Base-by-base conservation (phyloP, 2,797 vertebrate genomes). In the Chloroceryle amazona region DNA sequence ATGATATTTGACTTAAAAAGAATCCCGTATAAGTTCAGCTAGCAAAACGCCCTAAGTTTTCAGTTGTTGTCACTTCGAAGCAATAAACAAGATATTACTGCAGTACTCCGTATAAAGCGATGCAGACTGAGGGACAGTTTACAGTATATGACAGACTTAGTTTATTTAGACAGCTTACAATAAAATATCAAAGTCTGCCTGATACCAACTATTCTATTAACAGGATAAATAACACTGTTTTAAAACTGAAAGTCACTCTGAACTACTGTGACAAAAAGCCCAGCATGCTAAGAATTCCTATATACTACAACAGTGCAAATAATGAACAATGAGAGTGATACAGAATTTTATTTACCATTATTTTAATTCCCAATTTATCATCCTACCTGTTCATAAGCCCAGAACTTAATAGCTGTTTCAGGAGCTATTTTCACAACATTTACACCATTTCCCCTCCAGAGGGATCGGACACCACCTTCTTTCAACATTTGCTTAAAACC, bases 391-490 rank as follows among this genome's bases (percentile, higher is more conserved):
- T 99, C 99, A 90, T 99, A 99, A 10, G 99, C 99, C 98, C 98
- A 99, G 94, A 99, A 99, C 86, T 99, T 99, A 96, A 99, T 99
- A 82, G 99, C 99, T 3, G 99, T 99, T 98, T 99, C 99, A 0
- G 99, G 99, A 65, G 99, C 99, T 13, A 99, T 99, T 98, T 99
- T 99, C 86, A 99, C 97, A 58, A 99, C 99, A 47, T 99, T 99
- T 37, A 99, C 98, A 19, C 99, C 99, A 20, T 99, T 99, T 90
- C 99, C 99, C 90, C 99, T 98, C 99, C 99, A 99, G 82, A 99
- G 98, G 8, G 99, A 99, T 26, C 79, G 49, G 70, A 98, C 6
- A 6, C 99, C 99, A 75, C 99, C 99, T 97, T 99, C 99, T 94
- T 99, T 99, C 72, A 99, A 82, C 99, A 99, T 99, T 84, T 99